Evolutionary conservation across 2,113 vertebrate genomes (phyloP).

Genomic region (Oreochromis aureus): DNA sequence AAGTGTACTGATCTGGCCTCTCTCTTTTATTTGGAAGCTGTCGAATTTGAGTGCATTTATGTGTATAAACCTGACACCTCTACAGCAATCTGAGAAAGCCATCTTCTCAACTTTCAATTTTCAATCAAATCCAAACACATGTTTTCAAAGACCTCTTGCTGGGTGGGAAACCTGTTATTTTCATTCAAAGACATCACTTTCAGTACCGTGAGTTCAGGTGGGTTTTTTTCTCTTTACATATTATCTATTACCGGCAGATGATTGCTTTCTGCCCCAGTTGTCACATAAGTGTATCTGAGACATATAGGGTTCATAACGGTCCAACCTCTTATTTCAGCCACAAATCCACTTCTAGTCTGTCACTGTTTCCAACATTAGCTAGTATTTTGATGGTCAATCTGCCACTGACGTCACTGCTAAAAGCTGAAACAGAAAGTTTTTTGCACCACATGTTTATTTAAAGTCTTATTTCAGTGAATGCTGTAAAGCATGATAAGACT

Average conservation of each 20-base stretch:
- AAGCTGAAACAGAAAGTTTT: background rate
- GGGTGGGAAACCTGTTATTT: background rate
- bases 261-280: background rate
- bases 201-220: background rate
- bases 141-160: background rate
- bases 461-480: background rate
- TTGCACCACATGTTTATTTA: background rate
- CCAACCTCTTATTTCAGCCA: background rate
- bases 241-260: background rate
- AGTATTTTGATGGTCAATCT: background rate
- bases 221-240: fast-evolving
- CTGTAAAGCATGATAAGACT: background rate
- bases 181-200: background rate
- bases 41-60: background rate
- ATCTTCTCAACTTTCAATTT: background rate
- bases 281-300: background rate
- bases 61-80: background rate
- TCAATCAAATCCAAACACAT: background rate
- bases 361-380: background rate
- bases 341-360: background rate
- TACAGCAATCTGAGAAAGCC: background rate
- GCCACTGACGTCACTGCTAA: background rate
- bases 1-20: background rate
- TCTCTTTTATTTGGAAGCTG: background rate
- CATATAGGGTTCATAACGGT: background rate